phyloP scores from a whole-genome alignment of 37 sponge, comb jelly and placozoan species.

The Oopsacas minuta region DNA sequence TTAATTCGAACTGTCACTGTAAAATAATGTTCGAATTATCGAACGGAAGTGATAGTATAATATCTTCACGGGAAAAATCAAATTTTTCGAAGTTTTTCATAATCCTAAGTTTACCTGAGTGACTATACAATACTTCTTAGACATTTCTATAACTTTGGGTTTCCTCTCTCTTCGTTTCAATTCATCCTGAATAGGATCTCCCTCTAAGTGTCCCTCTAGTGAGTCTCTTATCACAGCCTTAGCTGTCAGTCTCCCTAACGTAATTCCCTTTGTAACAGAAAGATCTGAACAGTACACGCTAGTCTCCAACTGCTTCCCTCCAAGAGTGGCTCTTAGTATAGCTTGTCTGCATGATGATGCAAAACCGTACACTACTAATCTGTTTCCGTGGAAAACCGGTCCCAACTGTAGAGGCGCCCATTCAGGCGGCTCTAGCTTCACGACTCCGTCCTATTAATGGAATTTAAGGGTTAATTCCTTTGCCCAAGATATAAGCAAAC shows the following conservation, averaged over 20 bases:
- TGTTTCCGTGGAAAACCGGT: constrained; percentile 77
- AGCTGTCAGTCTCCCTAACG: constrained; percentile 86
- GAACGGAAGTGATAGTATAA: no score
- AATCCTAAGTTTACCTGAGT: constrained; percentile 33
- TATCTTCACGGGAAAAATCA: no score
- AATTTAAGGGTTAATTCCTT: no score
- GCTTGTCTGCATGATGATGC: constrained; percentile 78
- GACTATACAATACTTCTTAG: constrained; percentile 84
- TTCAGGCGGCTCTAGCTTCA: not conserved
- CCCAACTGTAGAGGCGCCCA: constrained; percentile 73
- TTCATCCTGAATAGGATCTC: constrained; percentile 74
- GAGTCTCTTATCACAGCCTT: constrained; percentile 89
- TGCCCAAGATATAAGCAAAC: no score
- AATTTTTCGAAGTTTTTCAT: not conserved
- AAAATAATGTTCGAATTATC: not conserved
- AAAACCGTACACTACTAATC: constrained; percentile 90
- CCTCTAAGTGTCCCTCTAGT: constrained; percentile 65
- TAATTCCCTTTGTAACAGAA: constrained; percentile 51
- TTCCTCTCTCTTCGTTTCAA: constrained; percentile 68
- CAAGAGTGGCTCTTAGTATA: constrained; percentile 67
- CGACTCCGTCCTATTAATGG: not conserved
- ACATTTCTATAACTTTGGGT: constrained; percentile 68
- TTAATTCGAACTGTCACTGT: not conserved
- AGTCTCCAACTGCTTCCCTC: constrained; percentile 73
- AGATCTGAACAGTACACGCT: constrained; percentile 82